Percentiles rank a stretch among this genome's conserved stretches.
These are phyloP conservation scores for Miltochrista miniata DNA, from an alignment of 2,888 invertebrate species.

Conservation along the genomic window DNA sequence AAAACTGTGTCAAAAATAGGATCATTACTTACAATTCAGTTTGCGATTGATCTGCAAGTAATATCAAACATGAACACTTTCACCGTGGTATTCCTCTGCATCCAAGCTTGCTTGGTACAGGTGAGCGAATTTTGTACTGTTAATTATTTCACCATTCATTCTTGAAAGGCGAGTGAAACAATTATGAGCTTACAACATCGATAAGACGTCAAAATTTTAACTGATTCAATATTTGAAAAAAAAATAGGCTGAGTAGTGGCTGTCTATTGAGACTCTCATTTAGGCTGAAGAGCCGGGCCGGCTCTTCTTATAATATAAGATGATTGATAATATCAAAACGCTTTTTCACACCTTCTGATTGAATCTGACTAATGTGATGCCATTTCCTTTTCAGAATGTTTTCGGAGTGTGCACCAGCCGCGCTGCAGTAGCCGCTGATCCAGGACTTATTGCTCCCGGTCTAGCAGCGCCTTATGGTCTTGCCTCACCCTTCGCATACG, in stretches of 20 bases:
- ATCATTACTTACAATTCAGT: not conserved
- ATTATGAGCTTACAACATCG: too few species aligned
- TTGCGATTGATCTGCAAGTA: slow-evolving; percentile 4
- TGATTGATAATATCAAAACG: too few species aligned
- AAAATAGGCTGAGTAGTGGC: too few species aligned
- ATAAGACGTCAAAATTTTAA: too few species aligned
- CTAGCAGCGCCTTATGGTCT: slow-evolving; percentile 3
- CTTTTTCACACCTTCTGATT: too few species aligned
- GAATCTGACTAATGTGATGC: too few species aligned
- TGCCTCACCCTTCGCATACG: not conserved
- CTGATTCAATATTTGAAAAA: too few species aligned
- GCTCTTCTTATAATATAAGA: too few species aligned
- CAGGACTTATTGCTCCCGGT: not conserved
- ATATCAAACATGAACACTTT: slow-evolving; percentile 20
- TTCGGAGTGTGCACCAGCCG: slow-evolving; percentile 12
- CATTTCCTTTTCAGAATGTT: slow-evolving; percentile 11
- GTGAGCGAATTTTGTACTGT: not conserved
- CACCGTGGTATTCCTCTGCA: slow-evolving; percentile 24
- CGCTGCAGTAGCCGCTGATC: slow-evolving; percentile 8
- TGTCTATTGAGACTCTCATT: too few species aligned
- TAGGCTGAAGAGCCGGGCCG: too few species aligned
- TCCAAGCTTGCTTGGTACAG: slow-evolving; percentile 33
- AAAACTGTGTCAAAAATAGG: not conserved
- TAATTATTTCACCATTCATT: too few species aligned
- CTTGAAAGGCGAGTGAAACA: too few species aligned